Percentiles rank a stretch among this genome's conserved stretches.
Conservation (phyloP, 2,888 invertebrate species). For the Caenorhabditis sp. region DNA sequence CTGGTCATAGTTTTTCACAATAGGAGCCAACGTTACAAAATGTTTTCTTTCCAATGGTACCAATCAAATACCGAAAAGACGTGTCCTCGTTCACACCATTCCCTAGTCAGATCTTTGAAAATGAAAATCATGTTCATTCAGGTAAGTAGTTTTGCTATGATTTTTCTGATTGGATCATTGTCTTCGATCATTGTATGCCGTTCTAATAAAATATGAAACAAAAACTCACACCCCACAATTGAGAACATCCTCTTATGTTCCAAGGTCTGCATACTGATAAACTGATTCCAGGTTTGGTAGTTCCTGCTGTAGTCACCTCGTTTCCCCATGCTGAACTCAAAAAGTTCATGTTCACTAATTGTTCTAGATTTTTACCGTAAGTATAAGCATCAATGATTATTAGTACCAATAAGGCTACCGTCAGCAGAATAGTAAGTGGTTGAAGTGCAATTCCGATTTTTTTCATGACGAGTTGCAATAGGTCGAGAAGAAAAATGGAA, state of each 20-base stretch:
- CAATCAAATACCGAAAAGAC: no score
- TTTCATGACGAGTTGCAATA: neutral
- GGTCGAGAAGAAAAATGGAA: neutral
- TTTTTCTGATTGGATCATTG: no score
- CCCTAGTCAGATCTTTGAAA: no score
- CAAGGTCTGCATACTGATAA: slow-evolving; percentile 29
- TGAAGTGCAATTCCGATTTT: slow-evolving; percentile 20
- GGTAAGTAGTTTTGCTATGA: no score
- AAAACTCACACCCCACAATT: slow-evolving; percentile 39
- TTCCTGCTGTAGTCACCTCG: neutral
- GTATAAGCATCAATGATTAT: slow-evolving; percentile 37
- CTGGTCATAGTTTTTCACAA: no score
- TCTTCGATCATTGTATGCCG: no score
- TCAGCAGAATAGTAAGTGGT: slow-evolving; percentile 5
- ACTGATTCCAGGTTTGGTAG: neutral
- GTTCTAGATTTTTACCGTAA: slow-evolving; percentile 27
- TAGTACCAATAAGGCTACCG: slow-evolving; percentile 4
- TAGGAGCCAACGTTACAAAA: no score
- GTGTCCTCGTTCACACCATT: no score
- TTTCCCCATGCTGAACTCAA: slow-evolving; percentile 40
- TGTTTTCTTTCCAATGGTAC: no score
- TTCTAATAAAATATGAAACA: no score
- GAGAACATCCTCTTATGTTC: slow-evolving; percentile 11
- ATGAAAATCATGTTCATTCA: no score
- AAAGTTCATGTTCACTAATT: neutral